A percentile compares a stretch with the other conserved stretches of the same genome.
Evolutionary conservation across 2,113 vertebrate species (phyloP).

Genomic region (Carollia perspicillata): DNA sequence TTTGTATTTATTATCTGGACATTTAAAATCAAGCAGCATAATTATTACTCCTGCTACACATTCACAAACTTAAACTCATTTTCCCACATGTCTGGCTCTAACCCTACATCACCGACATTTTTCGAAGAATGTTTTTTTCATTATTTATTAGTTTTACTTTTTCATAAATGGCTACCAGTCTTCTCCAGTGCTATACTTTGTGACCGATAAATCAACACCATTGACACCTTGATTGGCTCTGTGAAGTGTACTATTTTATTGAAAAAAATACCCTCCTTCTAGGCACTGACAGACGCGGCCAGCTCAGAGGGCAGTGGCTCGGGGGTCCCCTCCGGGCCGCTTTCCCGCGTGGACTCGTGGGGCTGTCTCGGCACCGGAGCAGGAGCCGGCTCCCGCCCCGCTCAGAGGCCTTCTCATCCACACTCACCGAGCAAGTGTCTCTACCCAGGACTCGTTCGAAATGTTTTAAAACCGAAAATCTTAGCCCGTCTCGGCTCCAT

Average conservation of each 20-base stretch:
- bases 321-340: neutral
- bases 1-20: neutral
- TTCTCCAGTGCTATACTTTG: neutral
- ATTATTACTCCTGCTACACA: neutral
- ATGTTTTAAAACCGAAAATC: neutral
- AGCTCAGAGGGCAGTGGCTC: fast-evolving
- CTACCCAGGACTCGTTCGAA: neutral
- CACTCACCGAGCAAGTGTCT: neutral
- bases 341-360: neutral
- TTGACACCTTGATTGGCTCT: neutral
- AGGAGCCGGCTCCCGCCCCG: neutral
- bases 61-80: neutral
- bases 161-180: neutral
- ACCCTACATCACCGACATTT: neutral
- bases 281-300: neutral
- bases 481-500: neutral
- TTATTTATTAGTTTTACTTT: neutral
- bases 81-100: neutral
- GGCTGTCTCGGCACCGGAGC: neutral
- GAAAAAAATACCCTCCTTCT: neutral
- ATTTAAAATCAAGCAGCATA: too few species aligned
- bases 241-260: too few species aligned
- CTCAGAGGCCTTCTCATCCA: neutral
- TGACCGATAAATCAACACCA: fast-evolving
- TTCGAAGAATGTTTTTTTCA: neutral